Percentiles rank a stretch among this genome's conserved stretches.
Conservation (phyloP, 2,113 vertebrate genomes). For the Acanthisitta chloris region DNA sequence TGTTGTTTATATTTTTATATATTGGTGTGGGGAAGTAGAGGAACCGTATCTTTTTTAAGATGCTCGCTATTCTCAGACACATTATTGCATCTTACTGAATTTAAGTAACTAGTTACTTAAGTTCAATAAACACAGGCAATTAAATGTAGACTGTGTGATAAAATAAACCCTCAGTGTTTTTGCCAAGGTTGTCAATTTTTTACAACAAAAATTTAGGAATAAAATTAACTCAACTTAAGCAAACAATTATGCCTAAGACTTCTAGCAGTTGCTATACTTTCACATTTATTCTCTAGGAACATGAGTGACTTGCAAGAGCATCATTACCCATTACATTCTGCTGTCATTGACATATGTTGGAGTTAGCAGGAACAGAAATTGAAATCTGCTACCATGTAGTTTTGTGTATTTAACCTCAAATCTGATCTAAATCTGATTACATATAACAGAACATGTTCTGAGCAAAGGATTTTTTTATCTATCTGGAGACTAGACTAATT, state of each 20-base stretch:
- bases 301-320: background rate
- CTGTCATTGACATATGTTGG: background rate
- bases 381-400: background rate
- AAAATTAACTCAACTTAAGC: background rate
- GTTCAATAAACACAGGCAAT: background rate
- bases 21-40: background rate
- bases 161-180: background rate
- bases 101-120: background rate
- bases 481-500: background rate
- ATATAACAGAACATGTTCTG: background rate
- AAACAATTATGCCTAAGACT: background rate
- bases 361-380: background rate
- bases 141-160: background rate
- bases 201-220: background rate
- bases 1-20: background rate
- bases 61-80: background rate
- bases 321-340: background rate
- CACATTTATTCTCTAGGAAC: background rate
- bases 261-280: background rate
- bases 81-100: background rate
- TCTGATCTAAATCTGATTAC: background rate
- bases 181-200: background rate
- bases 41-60: background rate
- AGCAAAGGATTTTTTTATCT: background rate
- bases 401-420: background rate